Evolutionary conservation across 2,888 invertebrate species (phyloP).

Genomic region (Lomographa bimaculata): DNA sequence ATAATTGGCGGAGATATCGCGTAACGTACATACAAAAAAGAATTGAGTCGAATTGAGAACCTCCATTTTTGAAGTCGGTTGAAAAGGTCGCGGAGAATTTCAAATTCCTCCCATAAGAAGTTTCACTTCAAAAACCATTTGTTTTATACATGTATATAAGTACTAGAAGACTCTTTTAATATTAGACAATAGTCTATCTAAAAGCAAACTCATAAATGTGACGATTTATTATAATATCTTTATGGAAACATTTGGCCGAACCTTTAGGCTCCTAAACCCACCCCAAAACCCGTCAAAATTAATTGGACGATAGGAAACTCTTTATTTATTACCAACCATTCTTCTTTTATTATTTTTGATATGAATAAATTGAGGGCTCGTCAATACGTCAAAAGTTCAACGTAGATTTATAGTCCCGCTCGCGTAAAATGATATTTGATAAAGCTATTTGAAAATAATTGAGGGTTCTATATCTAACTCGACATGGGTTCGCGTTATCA

Average conservation of each 20-base stretch:
- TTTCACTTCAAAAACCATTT: too few species aligned
- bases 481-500: too few species aligned
- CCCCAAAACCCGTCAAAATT: conserved; percentile 36
- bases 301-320: conserved; percentile 36
- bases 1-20: too few species aligned
- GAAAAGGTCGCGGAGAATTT: too few species aligned
- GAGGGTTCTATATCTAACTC: conserved; percentile 6
- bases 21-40: too few species aligned
- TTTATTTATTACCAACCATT: conserved; percentile 21
- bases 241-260: conserved; percentile 16
- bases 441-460: conserved; percentile 18
- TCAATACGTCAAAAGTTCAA: conserved; percentile 25
- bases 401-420: conserved; percentile 16
- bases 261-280: conserved; percentile 6
- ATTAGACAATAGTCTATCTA: too few species aligned
- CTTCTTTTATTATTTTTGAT: conserved; percentile 28
- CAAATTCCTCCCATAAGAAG: too few species aligned
- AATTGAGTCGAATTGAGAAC: too few species aligned
- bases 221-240: conserved; percentile 24
- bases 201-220: too few species aligned
- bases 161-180: too few species aligned
- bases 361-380: conserved; percentile 29
- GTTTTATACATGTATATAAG: too few species aligned
- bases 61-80: too few species aligned
- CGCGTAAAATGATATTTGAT: conserved; percentile 21